Percentiles rank a stretch among this genome's conserved stretches.
phyloP scores from a whole-genome alignment of 2,113 vertebrate genomes.

The Eulacestoma nigropectus region DNA sequence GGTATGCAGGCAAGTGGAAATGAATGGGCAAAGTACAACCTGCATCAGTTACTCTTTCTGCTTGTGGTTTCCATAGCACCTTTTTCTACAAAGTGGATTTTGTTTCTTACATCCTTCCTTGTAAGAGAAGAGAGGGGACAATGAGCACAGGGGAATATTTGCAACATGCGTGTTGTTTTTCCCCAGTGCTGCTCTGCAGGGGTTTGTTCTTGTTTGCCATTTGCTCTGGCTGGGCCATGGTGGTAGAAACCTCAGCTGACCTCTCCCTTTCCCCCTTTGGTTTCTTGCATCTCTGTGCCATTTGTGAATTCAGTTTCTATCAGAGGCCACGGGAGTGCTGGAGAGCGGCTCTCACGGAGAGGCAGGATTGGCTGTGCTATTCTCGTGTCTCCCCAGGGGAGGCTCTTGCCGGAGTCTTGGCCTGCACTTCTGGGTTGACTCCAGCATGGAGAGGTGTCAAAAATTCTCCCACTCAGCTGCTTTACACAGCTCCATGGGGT shows the following conservation, averaged over 20 bases:
- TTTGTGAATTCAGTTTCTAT: neutral
- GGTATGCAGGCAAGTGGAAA: neutral
- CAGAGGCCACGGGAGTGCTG: neutral
- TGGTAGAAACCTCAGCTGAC: neutral
- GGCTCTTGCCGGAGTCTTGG: neutral
- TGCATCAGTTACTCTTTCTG: neutral
- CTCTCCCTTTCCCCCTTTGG: neutral
- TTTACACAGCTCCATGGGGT: neutral
- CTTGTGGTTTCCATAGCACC: neutral
- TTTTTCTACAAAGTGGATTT: neutral
- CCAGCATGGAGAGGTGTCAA: neutral
- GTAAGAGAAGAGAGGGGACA: neutral
- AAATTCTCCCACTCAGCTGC: constrained; percentile 34
- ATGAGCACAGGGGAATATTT: neutral
- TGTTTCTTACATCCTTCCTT: neutral
- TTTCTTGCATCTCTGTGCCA: neutral
- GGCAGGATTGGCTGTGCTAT: constrained; percentile 1
- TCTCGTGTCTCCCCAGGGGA: neutral
- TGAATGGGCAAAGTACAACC: neutral
- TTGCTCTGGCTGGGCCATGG: neutral
- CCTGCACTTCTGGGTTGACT: neutral
- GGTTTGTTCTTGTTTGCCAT: neutral
- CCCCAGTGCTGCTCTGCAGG: neutral
- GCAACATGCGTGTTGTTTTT: fast-evolving
- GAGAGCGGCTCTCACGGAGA: neutral